Base-by-base conservation (phyloP, 2,797 vertebrate genomes). In the Harpagifer antarcticus region DNA sequence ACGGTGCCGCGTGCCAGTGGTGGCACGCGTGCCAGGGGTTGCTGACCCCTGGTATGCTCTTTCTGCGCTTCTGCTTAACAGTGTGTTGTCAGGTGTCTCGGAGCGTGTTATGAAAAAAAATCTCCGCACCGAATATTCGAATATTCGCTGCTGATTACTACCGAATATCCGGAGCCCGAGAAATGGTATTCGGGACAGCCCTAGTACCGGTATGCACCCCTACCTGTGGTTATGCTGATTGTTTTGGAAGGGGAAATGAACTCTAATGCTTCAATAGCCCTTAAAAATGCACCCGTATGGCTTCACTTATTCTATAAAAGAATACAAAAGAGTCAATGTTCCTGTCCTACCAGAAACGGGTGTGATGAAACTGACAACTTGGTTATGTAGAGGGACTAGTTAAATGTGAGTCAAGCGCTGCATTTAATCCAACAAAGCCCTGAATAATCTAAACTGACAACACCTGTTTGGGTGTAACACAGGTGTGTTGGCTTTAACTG, bases 401-500 rank as follows among this genome's bases (percentile, higher is more conserved):
- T 27, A 6, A 47, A 23, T 60, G 61, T 65, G 7, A 27, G 52
- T 43, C 17, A 16, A 15, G 8, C 15, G 4, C 27, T 0, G 57
- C 33, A 19, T 50, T 20, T 8, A 48, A 48, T 43, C 12, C 16
- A 13, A 62, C 52, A 42, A 10, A 33, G 12, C 43, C 58, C 16
- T 27, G 50, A 43, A 19, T 45, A 48, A 11, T 40, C 48, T 54
- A 17, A 31, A 31, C 3, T 37, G 48, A 20, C 27, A 16, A 54
- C 13, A 42, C 55, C 13, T 7, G 42, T 6, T 43, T 61, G 33
- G 23, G 52, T 48, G 48, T 66, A 23, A 65, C 27, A n/a, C 17
- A n/a, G 52, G 19, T 68, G 59, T 70, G 59, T 70, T 20, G 10
- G 69, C 14, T 40, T 50, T 20, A 27, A 23, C 15, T 27, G 19